Percentiles rank a stretch among this genome's conserved stretches.
phyloP scores from a whole-genome alignment of 2,113 vertebrate genomes.

The Sprattus sprattus region DNA sequence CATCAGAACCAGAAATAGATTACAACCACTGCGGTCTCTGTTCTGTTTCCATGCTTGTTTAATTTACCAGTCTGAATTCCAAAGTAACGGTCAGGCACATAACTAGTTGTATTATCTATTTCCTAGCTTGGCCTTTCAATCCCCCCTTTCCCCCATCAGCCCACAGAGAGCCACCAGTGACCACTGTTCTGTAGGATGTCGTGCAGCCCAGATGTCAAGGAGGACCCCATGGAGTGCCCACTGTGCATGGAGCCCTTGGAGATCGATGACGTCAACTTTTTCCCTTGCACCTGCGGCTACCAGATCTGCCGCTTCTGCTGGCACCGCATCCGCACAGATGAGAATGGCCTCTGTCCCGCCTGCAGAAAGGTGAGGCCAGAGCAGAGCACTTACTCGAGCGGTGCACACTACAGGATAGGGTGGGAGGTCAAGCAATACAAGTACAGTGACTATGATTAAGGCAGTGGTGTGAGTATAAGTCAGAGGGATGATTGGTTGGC shows the following conservation, averaged over 20 bases:
- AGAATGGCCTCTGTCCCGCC: conserved; percentile 98
- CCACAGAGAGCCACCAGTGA: conserved; percentile 38
- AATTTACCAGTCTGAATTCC: not conserved
- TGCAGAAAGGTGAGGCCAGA: conserved; percentile 91
- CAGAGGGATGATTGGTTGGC: not conserved
- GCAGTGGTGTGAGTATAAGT: not conserved
- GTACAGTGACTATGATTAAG: not conserved
- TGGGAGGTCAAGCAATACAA: not conserved
- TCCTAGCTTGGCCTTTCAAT: not conserved
- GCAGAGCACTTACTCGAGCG: not conserved
- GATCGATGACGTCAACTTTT: conserved; percentile 99
- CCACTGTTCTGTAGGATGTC: conserved; percentile 81
- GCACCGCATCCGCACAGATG: conserved; percentile 98
- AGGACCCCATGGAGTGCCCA: conserved; percentile 98
- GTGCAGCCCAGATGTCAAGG: conserved; percentile 96
- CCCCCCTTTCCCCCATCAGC: not conserved
- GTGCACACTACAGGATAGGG: not conserved
- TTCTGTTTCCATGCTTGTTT: not conserved
- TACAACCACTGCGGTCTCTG: no score
- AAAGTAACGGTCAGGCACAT: not conserved
- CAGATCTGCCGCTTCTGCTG: conserved; percentile 99
- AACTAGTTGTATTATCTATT: not conserved
- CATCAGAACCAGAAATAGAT: no score
- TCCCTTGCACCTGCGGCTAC: conserved; percentile 98
- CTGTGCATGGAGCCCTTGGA: conserved; percentile 99